Evolutionary conservation across 1,140 invertebrate species (phyloP), one percentile per base, ranked within the genome.

Genomic region (Melanaphis sacchari): DNA sequence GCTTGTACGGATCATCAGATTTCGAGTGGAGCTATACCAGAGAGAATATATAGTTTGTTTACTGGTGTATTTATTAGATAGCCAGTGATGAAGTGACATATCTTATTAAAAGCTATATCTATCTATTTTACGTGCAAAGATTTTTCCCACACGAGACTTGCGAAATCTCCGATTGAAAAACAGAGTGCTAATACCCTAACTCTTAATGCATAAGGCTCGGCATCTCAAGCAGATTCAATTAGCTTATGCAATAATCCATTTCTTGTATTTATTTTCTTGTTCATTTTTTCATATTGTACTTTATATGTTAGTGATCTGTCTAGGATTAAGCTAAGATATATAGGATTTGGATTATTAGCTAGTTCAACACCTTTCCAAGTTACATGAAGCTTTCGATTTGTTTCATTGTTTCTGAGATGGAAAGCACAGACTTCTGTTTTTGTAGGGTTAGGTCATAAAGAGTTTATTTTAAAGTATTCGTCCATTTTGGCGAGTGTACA

Each of bases 281-380:
- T 87, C 26, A 22, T 87, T 43, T 87, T 87, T 87, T 87, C 84
- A 24, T 24, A 87, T 26, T 87, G 31, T 87, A 43, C 84, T 87
- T 46, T 87, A 31, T 43, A 87, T 46, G 40, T 87, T 26, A 43
- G 40, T 43, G 31, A 87, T 43, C 22, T 87, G 43, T 43, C 43
- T 43, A 9, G 43, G 6, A 43, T 8, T 43, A 43, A 6, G 43
- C 43, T 9, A 43, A 43, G 43, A 43, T 43, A 43, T 43, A 8
- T 43, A 49, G 46, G 11, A 49, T 49, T 49, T 21, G 46, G 46
- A 21, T 49, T 49, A 15, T 18, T 49, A 15, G 18, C 18, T 49
- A 49, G 46, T 21, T 49, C 46, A 18, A 49, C 46, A 49, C 46
- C 46, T 49, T 49, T 18, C 46, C 46, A 49, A 21, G 15, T 49